Base-by-base conservation (phyloP, 2,888 invertebrate genomes). In the Acronicta leporina region DNA sequence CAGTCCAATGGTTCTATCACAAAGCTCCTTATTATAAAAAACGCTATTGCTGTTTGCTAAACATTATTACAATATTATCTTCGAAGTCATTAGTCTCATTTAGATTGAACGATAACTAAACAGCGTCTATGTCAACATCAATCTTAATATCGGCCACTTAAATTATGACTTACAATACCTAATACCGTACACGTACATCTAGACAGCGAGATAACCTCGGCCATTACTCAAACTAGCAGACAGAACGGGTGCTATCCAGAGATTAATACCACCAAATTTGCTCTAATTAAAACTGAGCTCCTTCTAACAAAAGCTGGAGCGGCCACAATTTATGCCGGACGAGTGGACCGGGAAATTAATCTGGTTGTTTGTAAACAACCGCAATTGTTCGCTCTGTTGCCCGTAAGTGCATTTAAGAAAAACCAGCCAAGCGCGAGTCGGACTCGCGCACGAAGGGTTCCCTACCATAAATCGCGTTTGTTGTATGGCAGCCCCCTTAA, bases 341-440 rank as follows among this genome's bases (percentile, higher is more conserved):
- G 81, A 82, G 67, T 77, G 83, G 73, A 73, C 80, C 75, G 73
- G 71, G 77, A 82, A 79, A 86, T 86, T 85, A 85, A 86, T 86
- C 84, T 77, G 77, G 68, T 65, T 58, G 66, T 76, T 73, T 75
- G 79, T 80, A 82, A 84, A 79, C 79, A 81, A 75, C 66, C 75
- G 58, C 75, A 73, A 35, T 65, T 61, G 62, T 60, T 61, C 65
- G 70, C 52, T 68, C 13, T 53, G 40, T 10, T 52, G 41, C 14
- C 25, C 61, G 33, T 48, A n/a, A 38, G 20, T 42, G 35, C 50
- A 51, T 14, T 38, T 33, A 3, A 14, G 49, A 9, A 56, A 73
- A 68, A 69, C n/a, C n/a, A n/a, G n/a, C n/a, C n/a, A n/a, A n/a
- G n/a, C n/a, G n/a, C n/a, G n/a, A n/a, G n/a, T n/a, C n/a, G n/a